Evolutionary conservation across 2,797 vertebrate genomes (phyloP).

Genomic region (Tarsius wallacei): DNA sequence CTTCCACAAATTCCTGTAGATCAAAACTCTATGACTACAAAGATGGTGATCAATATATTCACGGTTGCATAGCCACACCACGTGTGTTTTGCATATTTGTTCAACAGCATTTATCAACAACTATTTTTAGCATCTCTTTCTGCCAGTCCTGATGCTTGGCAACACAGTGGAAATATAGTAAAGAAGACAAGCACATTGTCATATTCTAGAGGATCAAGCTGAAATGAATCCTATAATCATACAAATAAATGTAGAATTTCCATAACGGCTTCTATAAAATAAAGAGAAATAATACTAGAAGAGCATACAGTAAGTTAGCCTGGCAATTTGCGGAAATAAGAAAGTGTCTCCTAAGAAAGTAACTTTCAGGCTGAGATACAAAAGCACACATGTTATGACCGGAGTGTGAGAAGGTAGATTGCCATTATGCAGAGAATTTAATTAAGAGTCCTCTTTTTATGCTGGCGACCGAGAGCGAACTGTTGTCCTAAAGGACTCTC

Average conservation of each 20-base stretch:
- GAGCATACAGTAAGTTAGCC: background rate
- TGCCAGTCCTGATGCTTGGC: background rate
- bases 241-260: background rate
- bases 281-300: background rate
- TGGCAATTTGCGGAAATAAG: background rate
- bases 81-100: background rate
- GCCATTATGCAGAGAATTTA: too few species aligned
- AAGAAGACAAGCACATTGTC: background rate
- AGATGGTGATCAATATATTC: background rate
- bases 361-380: background rate
- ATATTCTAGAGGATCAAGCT: background rate
- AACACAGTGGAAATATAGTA: background rate
- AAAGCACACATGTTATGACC: background rate
- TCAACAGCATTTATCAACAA: background rate
- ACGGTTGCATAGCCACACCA: background rate
- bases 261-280: background rate
- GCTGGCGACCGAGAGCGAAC: too few species aligned
- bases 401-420: too few species aligned
- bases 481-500: too few species aligned
- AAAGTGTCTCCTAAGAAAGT: background rate
- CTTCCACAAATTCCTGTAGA: constrained; percentile 16
- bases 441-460: too few species aligned
- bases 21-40: background rate
- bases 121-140: background rate
- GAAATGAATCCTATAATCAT: background rate